Percentiles rank a stretch among this genome's conserved stretches.
phyloP scores from a whole-genome alignment of 2,888 invertebrate genomes.

The Graphium colonna region DNA sequence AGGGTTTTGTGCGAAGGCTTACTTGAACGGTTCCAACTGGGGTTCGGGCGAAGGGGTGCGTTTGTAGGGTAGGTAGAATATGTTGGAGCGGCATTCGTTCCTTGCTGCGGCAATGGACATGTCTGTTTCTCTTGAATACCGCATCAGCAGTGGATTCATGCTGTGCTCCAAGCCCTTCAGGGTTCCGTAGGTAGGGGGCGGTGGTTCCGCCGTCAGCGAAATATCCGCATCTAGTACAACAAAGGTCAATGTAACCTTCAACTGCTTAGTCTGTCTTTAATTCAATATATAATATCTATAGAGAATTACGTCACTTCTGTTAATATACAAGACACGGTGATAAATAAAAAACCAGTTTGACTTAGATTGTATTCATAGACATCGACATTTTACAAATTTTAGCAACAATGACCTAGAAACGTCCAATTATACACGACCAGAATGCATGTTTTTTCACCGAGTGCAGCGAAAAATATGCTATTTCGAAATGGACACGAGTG shows the following conservation, averaged over 20 bases:
- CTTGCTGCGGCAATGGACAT: slow-evolving; percentile 90
- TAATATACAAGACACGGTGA: not conserved
- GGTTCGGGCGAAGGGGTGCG: slow-evolving; percentile 66
- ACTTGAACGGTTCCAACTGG: slow-evolving; percentile 86
- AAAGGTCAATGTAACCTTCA: no score
- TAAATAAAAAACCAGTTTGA: slow-evolving; percentile 9
- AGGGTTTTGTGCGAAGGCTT: no score
- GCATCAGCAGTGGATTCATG: slow-evolving; percentile 94
- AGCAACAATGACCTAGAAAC: slow-evolving; percentile 20
- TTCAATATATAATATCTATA: no score
- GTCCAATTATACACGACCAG: slow-evolving; percentile 6
- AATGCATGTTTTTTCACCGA: slow-evolving; percentile 8
- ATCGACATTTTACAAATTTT: slow-evolving; percentile 14
- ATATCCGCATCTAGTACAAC: slow-evolving; percentile 63
- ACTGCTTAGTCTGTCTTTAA: no score
- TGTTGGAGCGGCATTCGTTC: slow-evolving; percentile 87
- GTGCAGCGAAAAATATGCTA: slow-evolving; percentile 9
- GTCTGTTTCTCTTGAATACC: slow-evolving; percentile 95
- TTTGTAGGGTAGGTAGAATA: slow-evolving; percentile 83
- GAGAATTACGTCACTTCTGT: not conserved
- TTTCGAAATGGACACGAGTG: slow-evolving; percentile 3
- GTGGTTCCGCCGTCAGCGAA: slow-evolving; percentile 80
- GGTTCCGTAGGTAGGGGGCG: slow-evolving; percentile 88
- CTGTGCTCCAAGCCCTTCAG: slow-evolving; percentile 93
- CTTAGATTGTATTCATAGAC: slow-evolving; percentile 4